A percentile compares a stretch with the other conserved stretches of the same genome.
phyloP scores from a whole-genome alignment of 2,113 vertebrate species.

The Triplophysa dalaica region DNA sequence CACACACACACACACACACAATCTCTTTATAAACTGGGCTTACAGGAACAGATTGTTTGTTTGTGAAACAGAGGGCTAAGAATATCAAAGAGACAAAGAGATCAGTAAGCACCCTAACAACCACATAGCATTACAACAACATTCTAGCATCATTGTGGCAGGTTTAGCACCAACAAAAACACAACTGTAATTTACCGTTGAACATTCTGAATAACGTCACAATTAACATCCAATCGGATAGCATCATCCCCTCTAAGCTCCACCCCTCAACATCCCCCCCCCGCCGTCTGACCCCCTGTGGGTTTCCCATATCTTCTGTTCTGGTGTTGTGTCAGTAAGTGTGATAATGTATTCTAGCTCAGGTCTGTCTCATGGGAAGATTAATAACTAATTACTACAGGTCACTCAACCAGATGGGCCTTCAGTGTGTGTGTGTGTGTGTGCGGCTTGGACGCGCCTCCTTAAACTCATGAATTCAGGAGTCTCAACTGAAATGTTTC shows the following conservation, averaged over 20 bases:
- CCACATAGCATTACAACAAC: not conserved
- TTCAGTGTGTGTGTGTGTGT: constrained; percentile 1
- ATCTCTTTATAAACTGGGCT: too few species aligned
- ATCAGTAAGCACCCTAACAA: not conserved
- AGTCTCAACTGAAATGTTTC: constrained; percentile 18
- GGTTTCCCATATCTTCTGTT: not conserved
- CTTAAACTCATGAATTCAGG: constrained; percentile 19
- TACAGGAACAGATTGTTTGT: too few species aligned
- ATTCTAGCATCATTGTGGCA: not conserved
- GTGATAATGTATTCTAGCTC: constrained; percentile 36
- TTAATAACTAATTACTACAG: constrained; percentile 40
- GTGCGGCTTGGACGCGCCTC: not conserved
- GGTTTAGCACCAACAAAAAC: not conserved
- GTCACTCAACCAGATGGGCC: constrained; percentile 33
- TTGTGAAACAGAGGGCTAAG: too few species aligned
- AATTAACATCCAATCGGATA: not conserved
- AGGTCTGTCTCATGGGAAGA: constrained; percentile 34
- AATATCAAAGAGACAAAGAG: too few species aligned
- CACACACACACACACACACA: not conserved
- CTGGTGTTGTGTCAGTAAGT: constrained; percentile 11
- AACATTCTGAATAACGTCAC: not conserved
- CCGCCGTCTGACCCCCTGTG: not conserved
- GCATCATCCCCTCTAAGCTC: not conserved
- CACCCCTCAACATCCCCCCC: not conserved
- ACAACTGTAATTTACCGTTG: not conserved